Evolutionary conservation across 1,140 invertebrate genomes (phyloP), one percentile per base, ranked within the genome.

Genomic region (Pomacea maculata): DNA sequence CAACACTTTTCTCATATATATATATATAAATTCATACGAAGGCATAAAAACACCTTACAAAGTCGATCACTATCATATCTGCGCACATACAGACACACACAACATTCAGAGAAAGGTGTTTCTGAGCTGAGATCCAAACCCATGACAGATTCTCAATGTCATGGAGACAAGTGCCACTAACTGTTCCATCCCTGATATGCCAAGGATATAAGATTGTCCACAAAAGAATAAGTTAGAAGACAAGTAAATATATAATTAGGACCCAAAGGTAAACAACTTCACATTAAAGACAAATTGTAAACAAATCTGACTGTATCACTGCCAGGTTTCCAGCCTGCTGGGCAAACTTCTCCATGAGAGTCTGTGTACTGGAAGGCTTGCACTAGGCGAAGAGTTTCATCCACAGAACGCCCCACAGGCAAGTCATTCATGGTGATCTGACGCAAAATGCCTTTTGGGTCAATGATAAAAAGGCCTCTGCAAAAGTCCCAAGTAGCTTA

Each of bases 321-420:
- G 65, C 93, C 93, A 72, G 93, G 94, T 34, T 93, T 93, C 94
- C 94, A 94, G 19, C 92, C 92, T 75, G 93, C 94, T 25, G 91
- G 91, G 79, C 91, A 92, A 0, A 92, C 91, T 95, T 98, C 97
- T 73, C 96, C 96, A 90, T 97, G 95, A 79, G 95, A 94, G 88
- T 98, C 97, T 7, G 96, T 97, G 89, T 96, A 97, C 91, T 97
- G 96, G 92, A 98, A 98, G 72, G 97, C 97, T 93, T 98, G 96
- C 1, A 98, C 95, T 52, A 98, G 91, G 87, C 97, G 94, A 70
- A 98, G 91, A 2, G 96, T 97, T 92, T 98, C 97, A 92, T 98
- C 96, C 65, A 84, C 83, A 19, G 83, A 84, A 21, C 83, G 70
- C 9, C 83, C 83, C 65, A 94, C 94, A 57, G 94, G 94, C n/a